Conservation (phyloP, 2,113 vertebrate species). For the Orcinus orca region DNA sequence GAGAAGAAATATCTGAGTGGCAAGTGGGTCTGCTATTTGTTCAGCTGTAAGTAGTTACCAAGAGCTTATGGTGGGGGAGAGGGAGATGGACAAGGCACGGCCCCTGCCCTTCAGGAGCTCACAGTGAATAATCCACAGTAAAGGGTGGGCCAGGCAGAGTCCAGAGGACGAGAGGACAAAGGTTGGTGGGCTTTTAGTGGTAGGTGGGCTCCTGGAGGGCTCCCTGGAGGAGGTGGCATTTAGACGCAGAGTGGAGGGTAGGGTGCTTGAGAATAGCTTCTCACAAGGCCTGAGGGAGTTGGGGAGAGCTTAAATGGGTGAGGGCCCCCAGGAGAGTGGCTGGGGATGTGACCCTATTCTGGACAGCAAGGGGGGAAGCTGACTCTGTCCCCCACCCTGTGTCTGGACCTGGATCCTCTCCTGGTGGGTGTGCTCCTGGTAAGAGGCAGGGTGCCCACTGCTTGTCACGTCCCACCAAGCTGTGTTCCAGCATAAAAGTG, state of each 20-base stretch:
- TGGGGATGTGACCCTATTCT: not conserved
- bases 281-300: not conserved
- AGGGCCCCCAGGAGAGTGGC: not conserved
- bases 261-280: not conserved
- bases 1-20: not conserved
- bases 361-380: not conserved
- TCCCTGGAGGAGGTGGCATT: not conserved
- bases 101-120: not conserved
- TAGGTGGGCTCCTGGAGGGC: not conserved
- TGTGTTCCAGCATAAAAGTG: not conserved
- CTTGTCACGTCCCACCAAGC: not conserved
- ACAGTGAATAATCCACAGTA: not conserved
- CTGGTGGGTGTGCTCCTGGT: not conserved
- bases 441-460: not conserved
- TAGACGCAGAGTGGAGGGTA: not conserved
- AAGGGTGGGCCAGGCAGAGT: not conserved
- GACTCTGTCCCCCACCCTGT: rapidly evolving
- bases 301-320: not conserved
- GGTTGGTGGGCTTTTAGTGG: not conserved
- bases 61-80: rapidly evolving
- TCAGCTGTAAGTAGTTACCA: not conserved
- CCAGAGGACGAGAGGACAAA: not conserved
- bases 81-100: not conserved
- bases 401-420: not conserved
- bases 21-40: not conserved